These are phyloP conservation scores for Drosophila sulfurigaster DNA, from an alignment of 1,140 invertebrate species.

Conservation along the genomic window DNA sequence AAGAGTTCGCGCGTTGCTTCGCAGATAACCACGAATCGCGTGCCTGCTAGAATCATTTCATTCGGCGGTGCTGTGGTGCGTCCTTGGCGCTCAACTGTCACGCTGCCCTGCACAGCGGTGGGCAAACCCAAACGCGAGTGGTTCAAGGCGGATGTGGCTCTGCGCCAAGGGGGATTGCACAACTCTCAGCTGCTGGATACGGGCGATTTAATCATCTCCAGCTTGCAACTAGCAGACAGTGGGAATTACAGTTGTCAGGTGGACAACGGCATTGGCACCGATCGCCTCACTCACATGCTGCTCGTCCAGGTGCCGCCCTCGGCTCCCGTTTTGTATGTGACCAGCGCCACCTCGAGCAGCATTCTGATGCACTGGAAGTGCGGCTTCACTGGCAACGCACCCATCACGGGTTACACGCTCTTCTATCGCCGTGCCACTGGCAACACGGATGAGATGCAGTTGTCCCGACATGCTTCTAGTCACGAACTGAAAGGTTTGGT, in stretches of 20 bases:
- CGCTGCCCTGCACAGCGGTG: constrained; percentile 88
- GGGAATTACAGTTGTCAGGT: constrained; percentile 92
- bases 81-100: constrained; percentile 88
- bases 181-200: constrained; percentile 88
- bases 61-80: constrained; percentile 89
- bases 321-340: constrained; percentile 89
- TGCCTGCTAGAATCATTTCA: constrained; percentile 89
- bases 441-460: constrained; percentile 88
- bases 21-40: constrained; percentile 86
- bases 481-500: constrained; percentile 89
- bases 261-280: constrained; percentile 90
- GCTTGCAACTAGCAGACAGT: constrained; percentile 88
- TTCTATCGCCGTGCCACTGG: constrained; percentile 88
- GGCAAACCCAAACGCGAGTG: constrained; percentile 89
- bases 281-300: constrained; percentile 87
- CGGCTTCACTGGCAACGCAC: constrained; percentile 89
- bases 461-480: constrained; percentile 88
- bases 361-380: constrained; percentile 90
- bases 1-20: constrained; percentile 89
- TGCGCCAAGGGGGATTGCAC: constrained; percentile 85
- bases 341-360: constrained; percentile 89
- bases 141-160: constrained; percentile 86
- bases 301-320: constrained; percentile 89
- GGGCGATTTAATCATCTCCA: constrained; percentile 88
- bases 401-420: constrained; percentile 89